phyloP scores from a whole-genome alignment of 2,797 vertebrate genomes.

The Chelon auratus region DNA sequence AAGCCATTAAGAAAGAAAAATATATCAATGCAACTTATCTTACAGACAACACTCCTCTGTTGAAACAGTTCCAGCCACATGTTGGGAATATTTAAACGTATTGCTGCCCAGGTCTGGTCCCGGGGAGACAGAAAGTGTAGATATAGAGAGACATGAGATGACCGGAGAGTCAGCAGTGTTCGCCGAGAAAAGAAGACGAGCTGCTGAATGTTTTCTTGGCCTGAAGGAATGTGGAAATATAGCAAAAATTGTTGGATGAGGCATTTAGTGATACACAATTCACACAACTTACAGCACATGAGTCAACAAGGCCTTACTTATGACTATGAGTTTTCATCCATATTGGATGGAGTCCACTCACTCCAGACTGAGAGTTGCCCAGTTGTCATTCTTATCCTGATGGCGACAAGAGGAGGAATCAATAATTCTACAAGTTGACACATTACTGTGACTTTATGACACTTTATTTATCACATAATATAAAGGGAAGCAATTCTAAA shows the following conservation, averaged over 20 bases:
- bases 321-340: constrained; percentile 68
- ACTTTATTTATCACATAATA: too few relatives aligned
- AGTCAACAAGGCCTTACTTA: constrained; percentile 57
- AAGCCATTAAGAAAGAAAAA: constrained; percentile 67
- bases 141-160: constrained; percentile 69
- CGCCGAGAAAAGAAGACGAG: constrained; percentile 52
- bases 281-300: too few relatives aligned
- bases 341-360: constrained; percentile 44
- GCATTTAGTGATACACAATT: background rate
- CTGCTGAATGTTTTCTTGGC: constrained; percentile 80
- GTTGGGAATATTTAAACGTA: constrained; percentile 72
- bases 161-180: constrained; percentile 70
- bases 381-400: constrained; percentile 78
- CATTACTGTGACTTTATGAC: too few relatives aligned
- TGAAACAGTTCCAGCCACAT: constrained; percentile 52
- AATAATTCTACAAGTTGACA: background rate
- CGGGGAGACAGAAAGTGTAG: constrained; percentile 68
- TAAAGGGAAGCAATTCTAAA: background rate
- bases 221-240: constrained; percentile 51
- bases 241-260: constrained; percentile 10
- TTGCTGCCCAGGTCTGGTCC: constrained; percentile 78
- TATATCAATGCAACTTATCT: constrained; percentile 65
- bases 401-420: constrained; percentile 11
- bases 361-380: constrained; percentile 70
- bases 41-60: constrained; percentile 65